Conservation (phyloP, 2,888 invertebrate genomes). For the Hypercompe scribonia region DNA sequence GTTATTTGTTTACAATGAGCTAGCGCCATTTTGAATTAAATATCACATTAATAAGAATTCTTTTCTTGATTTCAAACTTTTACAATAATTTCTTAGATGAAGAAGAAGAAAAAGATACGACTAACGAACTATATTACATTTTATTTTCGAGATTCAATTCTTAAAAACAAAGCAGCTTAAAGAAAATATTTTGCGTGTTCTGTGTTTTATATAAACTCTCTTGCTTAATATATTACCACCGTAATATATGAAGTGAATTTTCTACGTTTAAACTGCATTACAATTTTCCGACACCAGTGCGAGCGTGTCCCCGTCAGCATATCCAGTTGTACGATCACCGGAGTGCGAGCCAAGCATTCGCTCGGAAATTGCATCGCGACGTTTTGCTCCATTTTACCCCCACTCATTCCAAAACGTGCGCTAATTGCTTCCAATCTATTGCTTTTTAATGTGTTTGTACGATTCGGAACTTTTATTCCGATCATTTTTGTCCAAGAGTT, state of each 20-base stretch:
- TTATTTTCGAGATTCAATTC: no score
- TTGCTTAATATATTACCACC: neutral
- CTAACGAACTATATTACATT: neutral
- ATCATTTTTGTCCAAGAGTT: constrained; percentile 54
- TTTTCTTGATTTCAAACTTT: neutral
- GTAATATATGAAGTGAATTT: neutral
- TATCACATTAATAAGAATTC: neutral
- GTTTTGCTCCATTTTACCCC: constrained; percentile 58
- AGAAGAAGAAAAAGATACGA: neutral
- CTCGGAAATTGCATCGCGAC: constrained; percentile 65
- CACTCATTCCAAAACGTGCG: constrained; percentile 52
- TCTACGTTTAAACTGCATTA: constrained; percentile 2
- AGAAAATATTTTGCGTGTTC: no score
- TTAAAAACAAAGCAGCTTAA: no score
- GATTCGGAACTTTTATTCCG: constrained; percentile 59
- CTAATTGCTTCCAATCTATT: constrained; percentile 80
- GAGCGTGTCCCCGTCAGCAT: constrained; percentile 37
- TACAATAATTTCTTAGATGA: neutral
- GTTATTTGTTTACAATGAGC: neutral
- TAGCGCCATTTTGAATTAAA: neutral
- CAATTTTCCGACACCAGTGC: constrained; percentile 1
- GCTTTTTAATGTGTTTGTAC: constrained; percentile 76
- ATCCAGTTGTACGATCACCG: constrained; percentile 35
- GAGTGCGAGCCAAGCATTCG: constrained; percentile 46
- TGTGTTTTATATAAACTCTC: neutral